A percentile compares a stretch with the other conserved stretches of the same genome.
Evolutionary conservation across 2,888 invertebrate genomes (phyloP).

Genomic region (Lagria hirta): DNA sequence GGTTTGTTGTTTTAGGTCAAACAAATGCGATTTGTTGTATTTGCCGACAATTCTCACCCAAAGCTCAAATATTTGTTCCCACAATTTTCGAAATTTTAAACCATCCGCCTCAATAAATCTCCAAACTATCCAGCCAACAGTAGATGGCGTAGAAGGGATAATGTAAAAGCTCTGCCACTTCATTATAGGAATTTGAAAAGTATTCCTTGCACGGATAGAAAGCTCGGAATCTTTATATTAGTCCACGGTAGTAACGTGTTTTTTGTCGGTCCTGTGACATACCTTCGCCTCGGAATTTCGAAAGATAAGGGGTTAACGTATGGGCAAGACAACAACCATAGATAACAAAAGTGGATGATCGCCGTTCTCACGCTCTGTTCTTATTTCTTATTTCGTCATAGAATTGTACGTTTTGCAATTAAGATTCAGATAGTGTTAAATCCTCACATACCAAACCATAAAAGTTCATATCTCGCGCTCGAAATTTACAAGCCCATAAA

Average conservation of each 20-base stretch:
- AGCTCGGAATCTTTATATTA: conserved; percentile 41
- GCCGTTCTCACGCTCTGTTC: conserved; percentile 49
- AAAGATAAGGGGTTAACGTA: conserved; percentile 54
- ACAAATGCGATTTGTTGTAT: conserved; percentile 36
- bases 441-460: conserved; percentile 39
- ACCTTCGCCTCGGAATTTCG: conserved; percentile 50
- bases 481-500: conserved; percentile 27
- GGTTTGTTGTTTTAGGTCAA: conserved; percentile 37
- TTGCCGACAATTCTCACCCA: conserved; percentile 44
- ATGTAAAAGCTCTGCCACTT: conserved; percentile 40
- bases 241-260: conserved; percentile 48
- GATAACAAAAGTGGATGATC: conserved; percentile 48
- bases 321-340: conserved; percentile 48
- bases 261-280: conserved; percentile 52
- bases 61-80: conserved; percentile 29
- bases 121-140: conserved; percentile 28
- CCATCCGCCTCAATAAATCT: conserved; percentile 28
- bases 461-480: conserved; percentile 35
- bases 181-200: conserved; percentile 38
- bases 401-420: conserved; percentile 47
- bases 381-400: conserved; percentile 41
- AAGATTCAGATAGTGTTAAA: conserved; percentile 47
- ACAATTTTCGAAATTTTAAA: neutral
- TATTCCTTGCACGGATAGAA: conserved; percentile 22
- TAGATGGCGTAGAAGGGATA: conserved; percentile 18